Conservation (phyloP, 2,888 invertebrate genomes). For the Aelia acuminata region DNA sequence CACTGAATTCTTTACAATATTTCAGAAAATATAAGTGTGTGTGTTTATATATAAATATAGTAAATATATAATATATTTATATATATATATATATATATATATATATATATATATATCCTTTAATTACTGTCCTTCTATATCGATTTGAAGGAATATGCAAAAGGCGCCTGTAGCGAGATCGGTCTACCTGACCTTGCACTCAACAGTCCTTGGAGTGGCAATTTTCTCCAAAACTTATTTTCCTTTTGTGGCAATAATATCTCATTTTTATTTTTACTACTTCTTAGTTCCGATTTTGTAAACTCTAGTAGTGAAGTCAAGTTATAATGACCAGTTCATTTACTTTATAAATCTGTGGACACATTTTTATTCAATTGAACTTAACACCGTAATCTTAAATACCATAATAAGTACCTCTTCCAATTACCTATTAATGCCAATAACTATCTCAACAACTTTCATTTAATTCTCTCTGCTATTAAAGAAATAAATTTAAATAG, state of each 20-base stretch:
- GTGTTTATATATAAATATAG: too few species aligned
- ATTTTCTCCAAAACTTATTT: neutral
- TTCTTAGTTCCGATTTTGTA: neutral
- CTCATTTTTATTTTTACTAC: neutral
- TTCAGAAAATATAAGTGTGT: too few species aligned
- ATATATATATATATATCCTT: neutral
- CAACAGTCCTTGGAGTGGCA: neutral
- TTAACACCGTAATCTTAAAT: too few species aligned
- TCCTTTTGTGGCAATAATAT: neutral
- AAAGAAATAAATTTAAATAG: too few species aligned
- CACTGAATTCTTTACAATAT: too few species aligned
- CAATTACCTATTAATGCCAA: too few species aligned
- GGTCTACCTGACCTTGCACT: neutral
- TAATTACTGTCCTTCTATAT: neutral
- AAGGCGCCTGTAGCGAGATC: neutral
- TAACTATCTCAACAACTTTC: too few species aligned
- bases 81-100: too few species aligned
- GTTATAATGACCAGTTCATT: neutral
- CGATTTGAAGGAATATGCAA: neutral
- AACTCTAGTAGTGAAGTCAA: neutral
- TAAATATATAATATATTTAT: too few species aligned
- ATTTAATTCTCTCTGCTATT: too few species aligned
- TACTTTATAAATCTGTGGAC: neutral
- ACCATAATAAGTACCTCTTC: too few species aligned
- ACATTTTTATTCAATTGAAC: too few species aligned